Evolutionary conservation across 2,113 vertebrate genomes (phyloP).

Genomic region (Gopherus evgoodei): DNA sequence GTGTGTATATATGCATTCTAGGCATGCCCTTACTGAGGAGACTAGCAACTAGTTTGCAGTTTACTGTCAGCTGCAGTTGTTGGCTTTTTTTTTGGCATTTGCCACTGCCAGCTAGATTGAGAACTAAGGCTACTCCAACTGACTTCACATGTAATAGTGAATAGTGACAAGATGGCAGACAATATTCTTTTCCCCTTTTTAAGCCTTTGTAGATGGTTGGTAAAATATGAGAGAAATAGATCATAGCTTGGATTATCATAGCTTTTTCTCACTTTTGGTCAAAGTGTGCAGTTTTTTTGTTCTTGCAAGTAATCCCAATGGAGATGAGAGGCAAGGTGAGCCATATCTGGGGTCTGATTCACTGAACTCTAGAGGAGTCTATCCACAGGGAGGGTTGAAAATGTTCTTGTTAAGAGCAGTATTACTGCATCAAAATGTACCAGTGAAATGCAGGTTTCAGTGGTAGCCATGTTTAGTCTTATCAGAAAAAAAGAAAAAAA

Average conservation of each 20-base stretch:
- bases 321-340: background rate
- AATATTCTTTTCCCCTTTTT: slow-evolving; percentile 1
- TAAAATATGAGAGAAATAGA: background rate
- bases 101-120: background rate
- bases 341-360: background rate
- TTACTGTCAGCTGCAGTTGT: slow-evolving; percentile 50
- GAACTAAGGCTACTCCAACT: background rate
- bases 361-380: background rate
- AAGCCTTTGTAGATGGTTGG: slow-evolving; percentile 8
- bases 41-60: slow-evolving; percentile 4
- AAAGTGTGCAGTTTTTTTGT: background rate
- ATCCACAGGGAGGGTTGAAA: background rate
- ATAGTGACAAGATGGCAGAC: slow-evolving; percentile 9
- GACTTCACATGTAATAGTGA: slow-evolving; percentile 34
- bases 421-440: background rate
- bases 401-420: background rate
- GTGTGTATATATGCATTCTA: background rate
- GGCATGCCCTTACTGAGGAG: slow-evolving; percentile 25
- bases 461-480: too few species aligned
- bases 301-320: background rate
- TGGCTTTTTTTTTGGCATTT: slow-evolving; percentile 54
- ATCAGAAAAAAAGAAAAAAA: too few species aligned
- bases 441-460: too few species aligned
- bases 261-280: slow-evolving; percentile 27
- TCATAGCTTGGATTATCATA: background rate